phyloP scores from a whole-genome alignment of 1,140 invertebrate genomes.

The Pemphigus obesinymphae region DNA sequence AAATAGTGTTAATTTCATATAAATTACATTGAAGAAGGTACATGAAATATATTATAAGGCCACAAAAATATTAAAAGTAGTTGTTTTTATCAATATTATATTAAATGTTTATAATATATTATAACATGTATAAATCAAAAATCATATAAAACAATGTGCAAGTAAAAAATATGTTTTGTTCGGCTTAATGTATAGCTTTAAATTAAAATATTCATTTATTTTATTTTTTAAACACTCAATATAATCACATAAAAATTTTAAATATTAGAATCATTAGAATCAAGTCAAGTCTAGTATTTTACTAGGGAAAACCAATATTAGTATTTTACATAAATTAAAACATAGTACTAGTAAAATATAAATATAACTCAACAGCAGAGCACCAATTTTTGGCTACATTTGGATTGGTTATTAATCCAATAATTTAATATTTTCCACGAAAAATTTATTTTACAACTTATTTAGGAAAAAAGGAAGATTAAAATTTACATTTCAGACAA shows the following conservation, averaged over 20 bases:
- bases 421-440: neutral
- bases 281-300: conserved; percentile 11
- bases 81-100: conserved; percentile 8
- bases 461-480: neutral
- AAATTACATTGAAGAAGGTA: conserved; percentile 3
- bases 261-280: neutral
- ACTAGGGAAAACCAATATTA: neutral
- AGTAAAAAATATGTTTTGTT: conserved; percentile 36
- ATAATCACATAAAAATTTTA: conserved; percentile 9
- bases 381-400: neutral
- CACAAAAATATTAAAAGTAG: conserved; percentile 23
- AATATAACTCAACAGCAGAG: neutral
- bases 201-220: neutral
- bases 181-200: neutral
- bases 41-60: conserved; percentile 17
- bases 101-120: conserved; percentile 26
- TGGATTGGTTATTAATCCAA: neutral
- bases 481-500: neutral
- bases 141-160: conserved; percentile 22
- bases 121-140: conserved; percentile 27
- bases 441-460: neutral
- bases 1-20: conserved; percentile 14
- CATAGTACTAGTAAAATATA: neutral
- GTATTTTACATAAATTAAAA: neutral
- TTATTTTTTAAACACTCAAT: neutral